Evolutionary conservation across 2,797 vertebrate genomes (phyloP), one percentile per base, ranked within the genome.

Genomic region (Pyrocephalus nanus): DNA sequence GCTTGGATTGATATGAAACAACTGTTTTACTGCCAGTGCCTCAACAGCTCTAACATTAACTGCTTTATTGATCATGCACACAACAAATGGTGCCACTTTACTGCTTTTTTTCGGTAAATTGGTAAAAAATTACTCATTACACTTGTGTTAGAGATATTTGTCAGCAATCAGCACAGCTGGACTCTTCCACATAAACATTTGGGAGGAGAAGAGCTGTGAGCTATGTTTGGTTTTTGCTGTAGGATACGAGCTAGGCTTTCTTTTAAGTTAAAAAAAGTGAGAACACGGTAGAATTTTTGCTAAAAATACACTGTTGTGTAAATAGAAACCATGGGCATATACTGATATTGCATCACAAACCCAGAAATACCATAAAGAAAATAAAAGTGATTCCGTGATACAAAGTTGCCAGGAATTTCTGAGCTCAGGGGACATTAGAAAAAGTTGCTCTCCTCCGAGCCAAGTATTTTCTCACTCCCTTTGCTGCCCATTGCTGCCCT

Each of bases 331-430:
- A 73, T 77, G 95, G 55, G 62, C 93, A 88, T 90, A 45, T 76
- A 90, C 36, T 88, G 76, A 86, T 90, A 88, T 42, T 84, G 67
- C 91, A 91, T 86, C 93, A 90, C 60, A 67, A 90, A 88, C 48
- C 89, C 85, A 92, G 58, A 95, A 95, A 96, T 96, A 93, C 23
- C 34, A 48, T 51, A 75, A 96, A 84, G 84, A 94, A 97, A 96
- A 92, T 65, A 95, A 77, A 89, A 96, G 43, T 25, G 21, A 70
- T 55, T 95, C 40, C 67, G 66, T 70, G 87, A 60, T 89, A 75
- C 23, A 7, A 72, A 51, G 58, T 8, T 92, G 82, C 75, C 89
- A 95, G 62, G 95, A 91, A 95, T 90, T 94, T 95, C 75, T 95
- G 87, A 94, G 89, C 76, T 87, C 69, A 86, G 87, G 43, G 80